These are phyloP conservation scores for Tiliacea aurago DNA, from an alignment of 2,888 invertebrate species.

Conservation along the genomic window DNA sequence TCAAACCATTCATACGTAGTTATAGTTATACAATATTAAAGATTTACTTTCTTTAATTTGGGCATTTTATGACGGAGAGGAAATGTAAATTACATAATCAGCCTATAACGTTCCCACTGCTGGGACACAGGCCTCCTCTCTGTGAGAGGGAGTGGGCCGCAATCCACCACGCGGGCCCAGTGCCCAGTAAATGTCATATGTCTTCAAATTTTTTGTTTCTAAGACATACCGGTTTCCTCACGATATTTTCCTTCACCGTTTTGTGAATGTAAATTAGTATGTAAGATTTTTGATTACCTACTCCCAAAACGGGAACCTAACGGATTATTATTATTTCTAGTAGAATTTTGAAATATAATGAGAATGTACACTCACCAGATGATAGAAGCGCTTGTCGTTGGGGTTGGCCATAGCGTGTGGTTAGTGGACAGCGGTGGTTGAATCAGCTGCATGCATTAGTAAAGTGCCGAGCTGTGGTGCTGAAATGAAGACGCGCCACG, in stretches of 20 bases:
- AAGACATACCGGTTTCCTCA: no score
- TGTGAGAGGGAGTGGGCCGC: no score
- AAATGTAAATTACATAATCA: background rate
- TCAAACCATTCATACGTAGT: background rate
- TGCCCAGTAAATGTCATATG: no score
- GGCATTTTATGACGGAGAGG: background rate
- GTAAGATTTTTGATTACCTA: background rate
- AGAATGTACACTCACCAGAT: conserved; percentile 86
- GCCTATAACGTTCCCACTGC: no score
- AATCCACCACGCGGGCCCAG: no score
- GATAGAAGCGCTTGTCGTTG: conserved; percentile 90
- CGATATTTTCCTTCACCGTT: no score
- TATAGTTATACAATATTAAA: no score
- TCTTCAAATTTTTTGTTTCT: no score
- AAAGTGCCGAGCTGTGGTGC: conserved; percentile 77
- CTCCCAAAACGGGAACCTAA: background rate
- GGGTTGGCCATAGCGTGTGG: conserved; percentile 81
- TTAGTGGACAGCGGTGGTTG: conserved; percentile 78
- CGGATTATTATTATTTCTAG: background rate
- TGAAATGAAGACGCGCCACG: conserved; percentile 83
- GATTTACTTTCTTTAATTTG: background rate
- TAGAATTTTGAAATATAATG: conserved; percentile 7
- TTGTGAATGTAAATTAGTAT: background rate
- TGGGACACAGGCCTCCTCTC: no score
- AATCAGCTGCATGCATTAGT: conserved; percentile 87